Base-by-base conservation (phyloP, 1,140 invertebrate genomes). In the Acromyrmex heyeri region DNA sequence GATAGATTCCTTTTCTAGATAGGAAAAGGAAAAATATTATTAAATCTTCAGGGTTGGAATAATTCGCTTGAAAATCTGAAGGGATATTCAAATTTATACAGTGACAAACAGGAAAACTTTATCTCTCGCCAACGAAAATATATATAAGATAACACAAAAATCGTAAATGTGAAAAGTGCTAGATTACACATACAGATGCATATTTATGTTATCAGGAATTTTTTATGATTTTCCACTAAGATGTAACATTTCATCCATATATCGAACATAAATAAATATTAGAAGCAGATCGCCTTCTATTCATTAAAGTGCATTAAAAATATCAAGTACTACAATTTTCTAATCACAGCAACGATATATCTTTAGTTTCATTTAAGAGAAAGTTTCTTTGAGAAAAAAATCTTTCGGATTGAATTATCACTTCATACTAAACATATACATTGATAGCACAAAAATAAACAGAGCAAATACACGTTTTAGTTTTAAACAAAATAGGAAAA, bases 11-110 rank as follows among this genome's bases (percentile, higher is more conserved):
- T 24, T 24, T 24, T 24, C 24, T 24, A 24, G n/a, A n/a, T 24
- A 16, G 16, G 27, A 69, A 79, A 69, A 79, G 14, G 30, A 69
- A 79, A 69, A 67, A 44, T 79, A 79, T 67, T 83, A 73, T 73
- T 75, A 24, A 53, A 73, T 75, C 24, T 75, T 82, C 48, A 72
- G 7, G 18, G 4, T 72, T 38, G 62, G 48, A 24, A n/a, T 21
- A 82, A 82, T 72, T 70, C 55, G 55, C 48, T 81, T 53, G 27
- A 69, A 61, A 76, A 7, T 38, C 18, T n/a, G 14, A 8, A n/a
- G 14, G 7, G 48, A 27, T 57, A 16, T 8, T 57, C 1, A 16
- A 44, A 69, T 83, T 75, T 53, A 55, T 8, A 53, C 44, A 16
- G 21, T n/a, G 34, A 61, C 16, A 48, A 61, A 3, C 27, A 30